A percentile compares a stretch with the other conserved stretches of the same genome.
phyloP scores from a whole-genome alignment of 2,797 vertebrate genomes.

The Enteromius mattozi region DNA sequence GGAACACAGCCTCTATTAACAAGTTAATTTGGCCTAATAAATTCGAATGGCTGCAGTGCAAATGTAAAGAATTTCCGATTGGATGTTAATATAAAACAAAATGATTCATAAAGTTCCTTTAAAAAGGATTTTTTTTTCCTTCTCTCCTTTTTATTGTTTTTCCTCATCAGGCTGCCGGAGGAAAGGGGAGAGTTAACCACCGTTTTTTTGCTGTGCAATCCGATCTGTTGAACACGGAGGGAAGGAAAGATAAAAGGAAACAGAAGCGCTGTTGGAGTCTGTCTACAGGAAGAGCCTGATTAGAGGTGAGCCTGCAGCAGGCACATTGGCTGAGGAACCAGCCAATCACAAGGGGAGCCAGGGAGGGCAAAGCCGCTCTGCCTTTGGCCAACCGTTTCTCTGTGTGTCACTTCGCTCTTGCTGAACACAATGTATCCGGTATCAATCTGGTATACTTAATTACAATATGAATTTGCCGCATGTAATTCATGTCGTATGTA shows the following conservation, averaged over 20 bases:
- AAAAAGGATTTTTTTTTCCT: not conserved
- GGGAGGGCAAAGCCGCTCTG: conserved; percentile 67
- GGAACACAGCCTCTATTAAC: not conserved
- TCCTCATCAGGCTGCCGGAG: conserved; percentile 43
- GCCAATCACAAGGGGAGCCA: conserved; percentile 67
- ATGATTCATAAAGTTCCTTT: not conserved
- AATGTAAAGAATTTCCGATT: not conserved
- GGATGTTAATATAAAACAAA: not conserved
- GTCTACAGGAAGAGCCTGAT: conserved; percentile 75
- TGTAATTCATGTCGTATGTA: not conserved
- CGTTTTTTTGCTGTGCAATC: conserved; percentile 72
- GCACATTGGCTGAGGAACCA: conserved; percentile 67
- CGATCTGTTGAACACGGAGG: conserved; percentile 66
- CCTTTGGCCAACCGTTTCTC: conserved; percentile 52
- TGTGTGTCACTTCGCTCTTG: conserved; percentile 28
- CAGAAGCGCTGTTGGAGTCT: conserved; percentile 71
- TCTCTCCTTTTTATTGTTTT: not conserved
- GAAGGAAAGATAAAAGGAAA: conserved; percentile 76
- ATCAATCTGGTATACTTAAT: conserved; percentile 11
- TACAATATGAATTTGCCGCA: conserved; percentile 12
- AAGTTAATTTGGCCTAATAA: not conserved
- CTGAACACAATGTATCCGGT: conserved; percentile 3
- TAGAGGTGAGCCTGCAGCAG: conserved; percentile 75
- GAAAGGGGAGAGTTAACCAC: conserved; percentile 56
- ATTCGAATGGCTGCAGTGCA: not conserved